A percentile compares a stretch with the other conserved stretches of the same genome.
These are phyloP conservation scores for Sebastes matsubarae DNA, from an alignment of 2,797 vertebrate genomes.

Conservation along the genomic window DNA sequence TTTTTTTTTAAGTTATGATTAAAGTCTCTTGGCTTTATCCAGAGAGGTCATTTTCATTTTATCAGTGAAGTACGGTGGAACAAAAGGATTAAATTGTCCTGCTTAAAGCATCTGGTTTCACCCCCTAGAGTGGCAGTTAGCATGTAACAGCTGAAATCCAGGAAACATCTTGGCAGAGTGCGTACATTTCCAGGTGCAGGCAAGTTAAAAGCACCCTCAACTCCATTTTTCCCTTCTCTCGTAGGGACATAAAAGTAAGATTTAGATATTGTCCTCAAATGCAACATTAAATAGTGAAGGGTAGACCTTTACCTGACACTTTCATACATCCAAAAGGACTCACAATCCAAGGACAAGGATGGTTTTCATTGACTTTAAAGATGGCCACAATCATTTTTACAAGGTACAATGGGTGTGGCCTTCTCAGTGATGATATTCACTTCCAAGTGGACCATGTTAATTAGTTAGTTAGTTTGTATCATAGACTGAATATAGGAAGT, in stretches of 20 bases:
- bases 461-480: not conserved
- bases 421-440: not conserved
- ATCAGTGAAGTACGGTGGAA: slow-evolving; percentile 25
- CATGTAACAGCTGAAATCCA: slow-evolving; percentile 37
- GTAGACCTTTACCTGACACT: not conserved
- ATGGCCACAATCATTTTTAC: not conserved
- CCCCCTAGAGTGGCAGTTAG: slow-evolving; percentile 47
- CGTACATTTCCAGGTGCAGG: slow-evolving; percentile 49
- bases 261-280: slow-evolving; percentile 12
- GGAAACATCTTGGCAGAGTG: slow-evolving; percentile 53
- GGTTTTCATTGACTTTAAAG: not conserved
- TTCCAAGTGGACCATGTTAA: not conserved
- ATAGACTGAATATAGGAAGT: not conserved
- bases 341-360: not conserved
- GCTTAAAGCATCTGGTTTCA: slow-evolving; percentile 46
- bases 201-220: slow-evolving; percentile 23
- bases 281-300: not conserved
- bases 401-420: not conserved
- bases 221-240: not conserved
- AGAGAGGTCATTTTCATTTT: slow-evolving; percentile 31
- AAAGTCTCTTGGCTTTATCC: slow-evolving; percentile 14
- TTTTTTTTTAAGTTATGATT: slow-evolving; percentile 13
- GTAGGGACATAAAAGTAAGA: slow-evolving; percentile 19
- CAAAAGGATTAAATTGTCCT: slow-evolving; percentile 37
- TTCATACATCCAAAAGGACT: not conserved